A percentile compares a stretch with the other conserved stretches of the same genome.
These are phyloP conservation scores for Peromyscus melanophrys DNA, from an alignment of 2,797 vertebrate species.

Conservation along the genomic window DNA sequence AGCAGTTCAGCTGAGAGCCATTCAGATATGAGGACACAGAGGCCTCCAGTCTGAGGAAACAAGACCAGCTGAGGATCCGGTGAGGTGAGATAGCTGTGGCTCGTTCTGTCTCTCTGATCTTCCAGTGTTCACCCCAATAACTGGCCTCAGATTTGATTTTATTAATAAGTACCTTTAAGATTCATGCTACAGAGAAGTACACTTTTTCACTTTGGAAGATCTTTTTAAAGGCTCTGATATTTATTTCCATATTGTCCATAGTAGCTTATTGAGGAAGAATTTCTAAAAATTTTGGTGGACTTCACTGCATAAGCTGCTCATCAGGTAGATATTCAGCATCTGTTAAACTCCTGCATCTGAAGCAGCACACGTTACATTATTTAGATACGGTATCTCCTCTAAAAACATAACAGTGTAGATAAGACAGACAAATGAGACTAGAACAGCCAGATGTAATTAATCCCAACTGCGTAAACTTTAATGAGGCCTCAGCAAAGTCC, in stretches of 20 bases:
- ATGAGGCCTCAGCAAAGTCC: background rate
- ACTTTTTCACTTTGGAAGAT: background rate
- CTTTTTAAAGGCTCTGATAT: background rate
- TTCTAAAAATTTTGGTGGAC: slow-evolving; percentile 33
- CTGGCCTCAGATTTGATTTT: no score
- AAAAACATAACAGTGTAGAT: background rate
- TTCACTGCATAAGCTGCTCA: background rate
- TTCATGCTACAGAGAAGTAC: no score
- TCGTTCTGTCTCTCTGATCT: no score
- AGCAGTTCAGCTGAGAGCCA: no score
- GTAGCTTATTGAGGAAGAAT: background rate
- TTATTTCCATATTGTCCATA: background rate
- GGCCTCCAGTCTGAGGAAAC: no score
- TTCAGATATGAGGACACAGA: no score
- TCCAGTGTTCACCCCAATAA: no score
- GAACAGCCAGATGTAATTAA: background rate
- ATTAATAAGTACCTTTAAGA: no score
- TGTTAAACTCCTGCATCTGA: background rate
- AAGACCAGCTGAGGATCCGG: no score
- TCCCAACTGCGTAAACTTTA: no score
- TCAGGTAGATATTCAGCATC: background rate
- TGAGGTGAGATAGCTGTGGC: no score
- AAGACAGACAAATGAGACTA: background rate
- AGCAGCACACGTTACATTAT: background rate
- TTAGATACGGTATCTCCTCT: background rate